A percentile compares a stretch with the other conserved stretches of the same genome.
Evolutionary conservation across 2,888 invertebrate species (phyloP).

Genomic region (Sarcophaga caerulescens): DNA sequence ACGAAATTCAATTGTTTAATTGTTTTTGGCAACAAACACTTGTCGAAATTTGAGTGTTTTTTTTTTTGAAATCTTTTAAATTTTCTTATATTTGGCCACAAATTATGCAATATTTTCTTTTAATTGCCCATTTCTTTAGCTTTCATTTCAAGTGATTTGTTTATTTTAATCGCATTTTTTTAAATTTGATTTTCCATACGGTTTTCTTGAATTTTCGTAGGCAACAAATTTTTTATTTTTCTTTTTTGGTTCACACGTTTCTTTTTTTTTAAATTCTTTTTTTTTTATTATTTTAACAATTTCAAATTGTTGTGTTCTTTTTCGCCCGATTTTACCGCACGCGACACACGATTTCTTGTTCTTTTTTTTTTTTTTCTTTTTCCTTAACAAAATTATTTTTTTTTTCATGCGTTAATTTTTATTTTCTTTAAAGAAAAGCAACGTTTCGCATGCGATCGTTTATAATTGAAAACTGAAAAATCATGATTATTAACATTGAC

Average conservation of each 20-base stretch:
- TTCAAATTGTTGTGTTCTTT: conserved; percentile 7
- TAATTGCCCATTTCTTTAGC: conserved; percentile 3
- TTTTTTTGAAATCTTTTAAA: neutral
- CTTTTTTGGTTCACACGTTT: conserved; percentile 41
- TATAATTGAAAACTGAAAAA: conserved; percentile 67
- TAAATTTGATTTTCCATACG: conserved; percentile 8
- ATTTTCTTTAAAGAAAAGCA: conserved; percentile 28
- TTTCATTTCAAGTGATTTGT: conserved; percentile 40
- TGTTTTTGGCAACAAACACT: conserved; percentile 10
- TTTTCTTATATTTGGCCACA: conserved; percentile 17
- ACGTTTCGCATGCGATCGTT: conserved; percentile 63
- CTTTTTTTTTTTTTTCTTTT: conserved; percentile 1
- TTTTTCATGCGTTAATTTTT: neutral
- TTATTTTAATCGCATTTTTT: conserved; percentile 39
- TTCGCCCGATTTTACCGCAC: conserved; percentile 42
- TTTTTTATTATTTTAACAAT: conserved; percentile 46
- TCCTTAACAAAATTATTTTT: conserved; percentile 19
- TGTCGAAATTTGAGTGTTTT: conserved; percentile 12
- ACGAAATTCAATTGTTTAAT: conserved; percentile 7
- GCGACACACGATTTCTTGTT: conserved; percentile 47
- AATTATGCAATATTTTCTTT: conserved; percentile 50
- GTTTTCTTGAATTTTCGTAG: neutral
- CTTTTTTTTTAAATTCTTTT: conserved; percentile 6
- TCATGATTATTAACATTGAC: conserved; percentile 67
- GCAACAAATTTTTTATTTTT: conserved; percentile 8